phyloP scores from a whole-genome alignment of 1,140 invertebrate species.

The Diabrotica virgifera region DNA sequence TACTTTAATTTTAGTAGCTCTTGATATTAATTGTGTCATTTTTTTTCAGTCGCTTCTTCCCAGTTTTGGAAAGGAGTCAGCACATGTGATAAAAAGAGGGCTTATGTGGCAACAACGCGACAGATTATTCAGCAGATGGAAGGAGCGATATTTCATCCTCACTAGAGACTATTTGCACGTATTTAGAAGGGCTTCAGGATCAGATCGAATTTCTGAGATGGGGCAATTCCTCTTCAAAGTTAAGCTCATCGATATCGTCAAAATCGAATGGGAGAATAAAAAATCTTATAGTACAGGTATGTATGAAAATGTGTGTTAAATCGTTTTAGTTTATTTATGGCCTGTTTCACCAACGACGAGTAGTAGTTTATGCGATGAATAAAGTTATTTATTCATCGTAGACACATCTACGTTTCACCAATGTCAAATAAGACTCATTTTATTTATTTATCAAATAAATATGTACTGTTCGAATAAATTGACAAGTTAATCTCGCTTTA shows the following conservation, averaged over 20 bases:
- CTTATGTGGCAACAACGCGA: constrained; percentile 66
- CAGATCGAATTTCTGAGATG: constrained; percentile 65
- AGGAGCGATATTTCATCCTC: constrained; percentile 67
- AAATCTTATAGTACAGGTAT: constrained; percentile 55
- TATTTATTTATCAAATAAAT: too few species aligned
- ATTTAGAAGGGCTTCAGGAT: constrained; percentile 61
- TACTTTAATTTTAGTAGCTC: too few species aligned
- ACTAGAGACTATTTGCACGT: constrained; percentile 68
- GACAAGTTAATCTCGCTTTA: too few species aligned
- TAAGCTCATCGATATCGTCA: constrained; percentile 63
- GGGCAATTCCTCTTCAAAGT: constrained; percentile 70
- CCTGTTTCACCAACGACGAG: too few species aligned
- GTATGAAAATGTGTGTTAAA: background rate
- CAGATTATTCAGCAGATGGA: constrained; percentile 66
- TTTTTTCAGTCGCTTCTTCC: constrained; percentile 49
- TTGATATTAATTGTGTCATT: too few species aligned
- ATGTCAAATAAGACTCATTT: too few species aligned
- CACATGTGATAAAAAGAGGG: constrained; percentile 59
- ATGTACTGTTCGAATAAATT: too few species aligned
- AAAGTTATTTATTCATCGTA: too few species aligned
- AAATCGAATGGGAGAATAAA: constrained; percentile 62
- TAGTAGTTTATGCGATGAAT: too few species aligned
- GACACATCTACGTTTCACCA: too few species aligned
- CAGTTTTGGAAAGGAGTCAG: constrained; percentile 38
- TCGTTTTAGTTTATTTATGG: too few species aligned